Evolutionary conservation across 1,140 invertebrate species (phyloP).

Genomic region (Orius insidiosus): DNA sequence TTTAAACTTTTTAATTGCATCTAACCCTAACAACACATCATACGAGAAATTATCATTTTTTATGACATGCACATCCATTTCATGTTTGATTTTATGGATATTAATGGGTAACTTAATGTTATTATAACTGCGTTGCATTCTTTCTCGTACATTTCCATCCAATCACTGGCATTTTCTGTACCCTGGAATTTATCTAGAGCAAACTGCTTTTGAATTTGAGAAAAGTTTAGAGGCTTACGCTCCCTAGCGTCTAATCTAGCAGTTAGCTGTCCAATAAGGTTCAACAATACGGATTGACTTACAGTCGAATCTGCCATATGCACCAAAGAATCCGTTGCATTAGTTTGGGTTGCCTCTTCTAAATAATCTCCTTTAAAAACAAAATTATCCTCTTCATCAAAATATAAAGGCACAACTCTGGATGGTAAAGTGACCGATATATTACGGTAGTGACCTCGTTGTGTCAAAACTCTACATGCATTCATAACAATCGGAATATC

Average conservation of each 20-base stretch:
- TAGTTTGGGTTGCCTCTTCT: background rate
- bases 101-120: constrained; percentile 10
- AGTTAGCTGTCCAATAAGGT: background rate
- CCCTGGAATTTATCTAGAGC: background rate
- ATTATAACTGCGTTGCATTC: constrained; percentile 17
- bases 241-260: background rate
- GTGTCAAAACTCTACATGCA: background rate
- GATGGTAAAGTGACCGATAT: background rate
- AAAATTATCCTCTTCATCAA: background rate
- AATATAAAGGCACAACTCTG: background rate
- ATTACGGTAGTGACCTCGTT: background rate
- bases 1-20: constrained; percentile 16
- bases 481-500: background rate
- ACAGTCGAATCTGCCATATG: background rate
- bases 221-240: background rate
- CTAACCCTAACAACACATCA: constrained; percentile 17
- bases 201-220: background rate
- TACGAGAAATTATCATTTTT: constrained; percentile 15
- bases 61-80: constrained; percentile 16
- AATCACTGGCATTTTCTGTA: background rate
- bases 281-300: background rate
- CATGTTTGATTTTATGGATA: constrained; percentile 18
- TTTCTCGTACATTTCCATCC: background rate
- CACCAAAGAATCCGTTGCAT: background rate
- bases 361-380: background rate